Evolutionary conservation across 1,140 invertebrate species (phyloP), one percentile per base, ranked within the genome.

Genomic region (Drosophila mojavensis): DNA sequence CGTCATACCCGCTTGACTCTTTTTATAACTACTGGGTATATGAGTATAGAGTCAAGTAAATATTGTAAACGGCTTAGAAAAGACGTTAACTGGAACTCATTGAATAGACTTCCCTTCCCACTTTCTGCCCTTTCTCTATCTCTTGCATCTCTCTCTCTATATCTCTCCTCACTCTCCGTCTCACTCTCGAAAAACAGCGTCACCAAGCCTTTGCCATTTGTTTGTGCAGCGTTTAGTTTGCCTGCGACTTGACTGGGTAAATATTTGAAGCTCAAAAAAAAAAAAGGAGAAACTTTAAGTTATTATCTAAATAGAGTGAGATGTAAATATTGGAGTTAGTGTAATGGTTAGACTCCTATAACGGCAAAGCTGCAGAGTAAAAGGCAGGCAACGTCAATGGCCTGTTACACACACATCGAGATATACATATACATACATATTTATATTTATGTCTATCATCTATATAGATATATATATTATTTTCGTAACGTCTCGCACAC

Each of bases 281-380:
- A 60, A 67, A 75, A 47, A 47, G 43, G 36, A 33, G 41, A 61
- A 73, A 73, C 64, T 68, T 74, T 20, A 74, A 84, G 69, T 80
- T 84, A 84, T 83, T 85, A 78, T 84, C 78, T 84, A 81, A 84
- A 84, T 83, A 84, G 68, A 80, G 75, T 81, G 67, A 70, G 48
- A 70, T 79, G 81, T 80, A 83, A 83, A 83, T 83, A 83, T 62
- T 75, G 56, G 26, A 61, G 55, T 63, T 43, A 80, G 77, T 80
- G 78, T 47, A 79, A 76, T 77, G 74, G 63, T 61, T 66, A 86
- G 79, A 59, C 65, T 72, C 36, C 36, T 39, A 39, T 39, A 11
- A 39, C 36, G 28, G 43, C n/a, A 5, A 10, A 33, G n/a, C 26
- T 33, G 9, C 6, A 7, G 56, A 60, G 56, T 10, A 13, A 20